Evolutionary conservation across 2,888 invertebrate genomes (phyloP).

Genomic region (Seladonia tumulorum): DNA sequence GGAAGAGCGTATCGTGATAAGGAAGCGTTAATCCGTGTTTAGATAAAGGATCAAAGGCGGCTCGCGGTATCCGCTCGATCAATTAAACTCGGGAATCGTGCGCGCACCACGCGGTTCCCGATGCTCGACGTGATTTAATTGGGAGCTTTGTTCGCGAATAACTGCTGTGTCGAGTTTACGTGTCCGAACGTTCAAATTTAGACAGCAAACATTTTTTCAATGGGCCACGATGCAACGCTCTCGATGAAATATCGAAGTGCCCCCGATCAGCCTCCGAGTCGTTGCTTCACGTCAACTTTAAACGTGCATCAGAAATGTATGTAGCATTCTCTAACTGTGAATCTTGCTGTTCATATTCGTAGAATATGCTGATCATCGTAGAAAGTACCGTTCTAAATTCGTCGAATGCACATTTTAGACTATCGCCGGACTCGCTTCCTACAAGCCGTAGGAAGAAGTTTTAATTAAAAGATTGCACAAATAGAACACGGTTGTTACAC

Average conservation of each 20-base stretch:
- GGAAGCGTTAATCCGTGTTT: constrained; percentile 34
- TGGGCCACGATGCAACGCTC: too few species aligned
- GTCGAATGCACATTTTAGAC: background rate
- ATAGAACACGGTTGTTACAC: background rate
- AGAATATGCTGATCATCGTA: background rate
- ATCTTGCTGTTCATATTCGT: background rate
- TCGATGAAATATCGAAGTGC: too few species aligned
- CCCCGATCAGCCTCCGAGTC: too few species aligned
- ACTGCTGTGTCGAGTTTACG: background rate
- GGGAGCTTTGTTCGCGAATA: background rate
- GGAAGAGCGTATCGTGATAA: constrained; percentile 15
- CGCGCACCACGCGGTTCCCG: background rate
- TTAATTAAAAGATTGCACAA: background rate
- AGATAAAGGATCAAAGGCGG: constrained; percentile 11
- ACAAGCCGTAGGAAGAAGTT: background rate
- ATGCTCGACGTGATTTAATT: background rate
- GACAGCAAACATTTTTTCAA: too few species aligned
- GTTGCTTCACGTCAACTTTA: too few species aligned
- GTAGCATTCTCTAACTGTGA: too few species aligned
- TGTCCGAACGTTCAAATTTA: background rate
- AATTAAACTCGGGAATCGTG: constrained; percentile 11
- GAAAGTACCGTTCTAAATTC: background rate
- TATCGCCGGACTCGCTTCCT: background rate
- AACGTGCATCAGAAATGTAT: too few species aligned
- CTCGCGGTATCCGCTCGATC: constrained; percentile 20